phyloP scores from a whole-genome alignment of 2,797 vertebrate species.

The Pseudopleuronectes americanus region DNA sequence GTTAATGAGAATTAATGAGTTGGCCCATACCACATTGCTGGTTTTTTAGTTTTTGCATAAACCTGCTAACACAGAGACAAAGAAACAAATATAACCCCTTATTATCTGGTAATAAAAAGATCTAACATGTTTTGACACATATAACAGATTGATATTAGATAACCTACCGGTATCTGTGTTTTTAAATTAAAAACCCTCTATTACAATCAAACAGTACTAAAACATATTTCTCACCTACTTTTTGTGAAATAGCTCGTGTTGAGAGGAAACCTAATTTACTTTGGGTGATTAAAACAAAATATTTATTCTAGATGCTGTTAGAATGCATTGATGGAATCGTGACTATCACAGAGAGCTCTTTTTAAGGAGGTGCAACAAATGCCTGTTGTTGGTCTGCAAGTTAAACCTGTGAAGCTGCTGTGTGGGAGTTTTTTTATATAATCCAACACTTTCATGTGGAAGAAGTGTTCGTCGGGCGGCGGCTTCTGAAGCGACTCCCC shows the following conservation, averaged over 20 bases:
- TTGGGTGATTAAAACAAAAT: background rate
- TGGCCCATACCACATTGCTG: no score
- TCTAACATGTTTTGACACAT: no score
- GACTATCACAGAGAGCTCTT: background rate
- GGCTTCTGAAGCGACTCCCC: slow-evolving; percentile 37
- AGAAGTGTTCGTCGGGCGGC: slow-evolving; percentile 49
- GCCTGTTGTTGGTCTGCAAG: slow-evolving; percentile 14
- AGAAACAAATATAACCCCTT: no score
- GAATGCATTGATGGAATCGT: background rate
- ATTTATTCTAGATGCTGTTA: background rate
- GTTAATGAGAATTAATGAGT: no score
- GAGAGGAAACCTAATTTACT: background rate
- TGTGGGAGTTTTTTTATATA: slow-evolving; percentile 50
- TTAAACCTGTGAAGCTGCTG: slow-evolving; percentile 24
- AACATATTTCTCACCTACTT: background rate
- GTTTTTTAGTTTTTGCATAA: no score
- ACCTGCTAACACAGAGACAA: no score
- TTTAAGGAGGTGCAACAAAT: background rate
- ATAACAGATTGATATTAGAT: no score
- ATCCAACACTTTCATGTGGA: slow-evolving; percentile 48
- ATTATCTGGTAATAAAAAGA: no score
- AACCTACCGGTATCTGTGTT: no score
- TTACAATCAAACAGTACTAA: background rate
- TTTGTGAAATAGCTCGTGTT: background rate
- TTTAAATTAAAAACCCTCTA: background rate